phyloP scores from a whole-genome alignment of 2,888 invertebrate species.

The Athalia rosae region DNA sequence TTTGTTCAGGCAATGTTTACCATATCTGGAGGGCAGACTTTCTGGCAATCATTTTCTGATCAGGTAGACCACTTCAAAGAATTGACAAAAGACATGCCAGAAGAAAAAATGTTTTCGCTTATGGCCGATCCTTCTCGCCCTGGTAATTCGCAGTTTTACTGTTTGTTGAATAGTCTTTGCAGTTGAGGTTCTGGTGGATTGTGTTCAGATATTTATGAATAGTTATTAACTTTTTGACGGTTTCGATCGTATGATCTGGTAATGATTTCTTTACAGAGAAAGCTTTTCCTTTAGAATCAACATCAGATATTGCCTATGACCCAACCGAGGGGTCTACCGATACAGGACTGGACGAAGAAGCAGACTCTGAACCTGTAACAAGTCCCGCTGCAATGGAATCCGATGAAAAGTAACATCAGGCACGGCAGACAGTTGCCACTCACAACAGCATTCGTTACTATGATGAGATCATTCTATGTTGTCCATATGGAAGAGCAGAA shows the following conservation, averaged over 20 bases:
- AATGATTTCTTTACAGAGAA: constrained; percentile 14
- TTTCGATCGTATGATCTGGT: constrained; percentile 11
- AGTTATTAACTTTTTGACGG: constrained; percentile 44
- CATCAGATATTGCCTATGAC: constrained; percentile 54
- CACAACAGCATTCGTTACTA: background rate
- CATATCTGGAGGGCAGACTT: constrained; percentile 79
- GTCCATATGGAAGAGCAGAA: background rate
- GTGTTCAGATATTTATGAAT: background rate
- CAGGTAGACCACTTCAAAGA: constrained; percentile 82
- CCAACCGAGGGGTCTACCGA: constrained; percentile 52
- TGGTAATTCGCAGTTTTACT: constrained; percentile 52
- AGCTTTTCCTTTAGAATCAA: constrained; percentile 51
- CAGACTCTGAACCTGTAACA: constrained; percentile 57
- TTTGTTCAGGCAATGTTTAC: constrained; percentile 78
- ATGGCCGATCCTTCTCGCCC: constrained; percentile 79
- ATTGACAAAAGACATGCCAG: constrained; percentile 78
- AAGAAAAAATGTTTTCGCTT: constrained; percentile 78
- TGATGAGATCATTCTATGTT: background rate
- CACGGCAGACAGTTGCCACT: constrained; percentile 23
- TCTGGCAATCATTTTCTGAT: constrained; percentile 84
- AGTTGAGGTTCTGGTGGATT: background rate
- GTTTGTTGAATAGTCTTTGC: background rate
- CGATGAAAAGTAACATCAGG: constrained; percentile 61
- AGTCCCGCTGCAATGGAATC: constrained; percentile 56
- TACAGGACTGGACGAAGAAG: constrained; percentile 50